These are phyloP conservation scores for Rhinophrynus dorsalis DNA, from an alignment of 2,797 vertebrate genomes.

Conservation along the genomic window DNA sequence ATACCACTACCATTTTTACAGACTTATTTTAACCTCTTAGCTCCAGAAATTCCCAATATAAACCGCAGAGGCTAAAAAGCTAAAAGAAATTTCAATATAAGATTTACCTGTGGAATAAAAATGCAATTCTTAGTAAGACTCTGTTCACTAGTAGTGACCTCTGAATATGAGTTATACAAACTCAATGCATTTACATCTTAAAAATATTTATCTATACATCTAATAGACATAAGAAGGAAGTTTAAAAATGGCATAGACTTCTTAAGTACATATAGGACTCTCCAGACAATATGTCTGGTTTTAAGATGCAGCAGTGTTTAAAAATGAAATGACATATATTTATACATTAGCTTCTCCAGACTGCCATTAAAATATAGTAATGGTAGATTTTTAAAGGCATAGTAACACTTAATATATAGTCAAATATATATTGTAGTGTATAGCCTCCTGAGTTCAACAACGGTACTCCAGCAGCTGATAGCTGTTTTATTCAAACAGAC, in stretches of 20 bases:
- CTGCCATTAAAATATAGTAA: no score
- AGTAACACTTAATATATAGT: no score
- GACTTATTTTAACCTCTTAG: no score
- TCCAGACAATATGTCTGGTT: conserved; percentile 34
- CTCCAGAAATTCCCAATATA: no score
- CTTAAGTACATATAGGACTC: conserved; percentile 13
- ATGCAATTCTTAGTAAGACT: neutral
- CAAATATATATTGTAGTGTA: no score
- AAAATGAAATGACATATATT: conserved; percentile 6
- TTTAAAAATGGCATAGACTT: conserved; percentile 31
- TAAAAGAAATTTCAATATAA: neutral
- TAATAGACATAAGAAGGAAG: neutral
- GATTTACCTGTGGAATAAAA: neutral
- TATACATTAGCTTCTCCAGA: conserved; percentile 6
- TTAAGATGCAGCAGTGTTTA: conserved; percentile 12
- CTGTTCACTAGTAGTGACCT: neutral
- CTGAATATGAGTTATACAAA: conserved; percentile 6
- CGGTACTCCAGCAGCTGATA: no score
- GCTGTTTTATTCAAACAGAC: no score
- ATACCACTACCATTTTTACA: neutral
- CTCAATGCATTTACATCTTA: conserved; percentile 18
- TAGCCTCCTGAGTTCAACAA: no score
- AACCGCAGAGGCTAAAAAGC: neutral
- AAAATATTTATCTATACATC: conserved; percentile 28
- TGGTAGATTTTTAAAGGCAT: no score